Conservation (phyloP, 2,888 invertebrate species). For the Cryptocephalus primarius region DNA sequence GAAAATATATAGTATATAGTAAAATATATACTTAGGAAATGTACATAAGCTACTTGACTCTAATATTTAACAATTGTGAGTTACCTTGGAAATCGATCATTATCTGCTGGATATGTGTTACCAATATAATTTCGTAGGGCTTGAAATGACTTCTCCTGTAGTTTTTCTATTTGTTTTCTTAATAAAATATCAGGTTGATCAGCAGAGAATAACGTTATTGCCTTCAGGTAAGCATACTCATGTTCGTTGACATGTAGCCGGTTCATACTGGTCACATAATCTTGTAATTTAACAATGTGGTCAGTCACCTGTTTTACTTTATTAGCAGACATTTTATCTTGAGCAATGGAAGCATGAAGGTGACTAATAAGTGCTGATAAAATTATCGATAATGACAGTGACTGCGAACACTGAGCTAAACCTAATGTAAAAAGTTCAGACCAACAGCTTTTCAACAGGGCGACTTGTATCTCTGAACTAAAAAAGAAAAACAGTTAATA, state of each 20-base stretch:
- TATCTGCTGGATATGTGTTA: conserved; percentile 37
- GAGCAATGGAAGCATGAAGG: conserved; percentile 60
- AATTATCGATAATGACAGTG: conserved; percentile 68
- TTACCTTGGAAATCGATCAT: conserved; percentile 45
- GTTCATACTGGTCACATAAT: conserved; percentile 66
- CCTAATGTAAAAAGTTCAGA: conserved; percentile 85
- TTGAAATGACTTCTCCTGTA: conserved; percentile 52
- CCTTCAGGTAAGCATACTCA: conserved; percentile 81
- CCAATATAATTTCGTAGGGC: conserved; percentile 43
- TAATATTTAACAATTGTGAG: not conserved
- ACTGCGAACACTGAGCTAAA: conserved; percentile 73
- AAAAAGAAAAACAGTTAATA: conserved; percentile 20
- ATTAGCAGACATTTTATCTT: conserved; percentile 66
- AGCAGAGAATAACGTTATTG: conserved; percentile 54
- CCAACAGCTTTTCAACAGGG: conserved; percentile 81
- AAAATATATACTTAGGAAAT: too few species aligned
- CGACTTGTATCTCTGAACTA: conserved; percentile 74
- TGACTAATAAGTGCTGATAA: conserved; percentile 74
- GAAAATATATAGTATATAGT: too few species aligned
- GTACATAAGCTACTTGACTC: too few species aligned
- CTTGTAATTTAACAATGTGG: conserved; percentile 72
- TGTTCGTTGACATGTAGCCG: conserved; percentile 65
- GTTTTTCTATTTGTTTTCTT: conserved; percentile 43
- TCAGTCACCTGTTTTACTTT: conserved; percentile 63
- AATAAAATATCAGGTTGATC: conserved; percentile 43